Evolutionary conservation across 2,797 vertebrate species (phyloP).

Genomic region (Eurystomus glaucurus): DNA sequence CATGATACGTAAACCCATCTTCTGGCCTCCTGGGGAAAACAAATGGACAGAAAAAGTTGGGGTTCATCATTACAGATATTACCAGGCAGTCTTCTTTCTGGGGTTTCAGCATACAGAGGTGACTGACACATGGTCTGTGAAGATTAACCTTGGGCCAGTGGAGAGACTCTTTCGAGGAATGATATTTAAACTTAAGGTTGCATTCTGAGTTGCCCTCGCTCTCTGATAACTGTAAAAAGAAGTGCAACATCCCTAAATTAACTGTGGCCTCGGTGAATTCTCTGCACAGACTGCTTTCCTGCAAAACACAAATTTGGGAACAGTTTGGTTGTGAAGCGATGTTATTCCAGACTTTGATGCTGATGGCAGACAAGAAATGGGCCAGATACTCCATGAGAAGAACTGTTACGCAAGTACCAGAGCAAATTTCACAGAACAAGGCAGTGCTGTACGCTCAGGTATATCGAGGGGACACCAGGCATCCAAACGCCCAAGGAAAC

Average conservation of each 20-base stretch:
- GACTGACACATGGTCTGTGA: background rate
- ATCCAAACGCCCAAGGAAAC: background rate
- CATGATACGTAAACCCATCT: background rate
- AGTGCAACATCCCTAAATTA: background rate
- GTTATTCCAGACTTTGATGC: background rate
- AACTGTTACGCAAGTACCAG: background rate
- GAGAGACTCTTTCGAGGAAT: background rate
- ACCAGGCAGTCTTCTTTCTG: background rate
- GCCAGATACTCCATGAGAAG: background rate
- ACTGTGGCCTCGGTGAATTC: background rate
- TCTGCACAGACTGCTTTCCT: background rate
- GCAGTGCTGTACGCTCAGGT: background rate
- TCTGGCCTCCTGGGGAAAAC: background rate
- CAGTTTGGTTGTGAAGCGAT: background rate
- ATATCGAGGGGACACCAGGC: background rate
- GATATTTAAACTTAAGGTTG: background rate
- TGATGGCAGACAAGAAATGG: background rate
- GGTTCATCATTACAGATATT: background rate
- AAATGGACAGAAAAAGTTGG: background rate
- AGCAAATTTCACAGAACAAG: background rate
- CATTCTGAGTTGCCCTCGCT: background rate
- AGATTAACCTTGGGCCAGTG: background rate
- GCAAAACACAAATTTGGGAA: background rate
- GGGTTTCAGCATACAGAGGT: background rate
- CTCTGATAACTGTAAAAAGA: background rate